Conservation (phyloP, 2,888 invertebrate genomes). For the Troilus luridus region DNA sequence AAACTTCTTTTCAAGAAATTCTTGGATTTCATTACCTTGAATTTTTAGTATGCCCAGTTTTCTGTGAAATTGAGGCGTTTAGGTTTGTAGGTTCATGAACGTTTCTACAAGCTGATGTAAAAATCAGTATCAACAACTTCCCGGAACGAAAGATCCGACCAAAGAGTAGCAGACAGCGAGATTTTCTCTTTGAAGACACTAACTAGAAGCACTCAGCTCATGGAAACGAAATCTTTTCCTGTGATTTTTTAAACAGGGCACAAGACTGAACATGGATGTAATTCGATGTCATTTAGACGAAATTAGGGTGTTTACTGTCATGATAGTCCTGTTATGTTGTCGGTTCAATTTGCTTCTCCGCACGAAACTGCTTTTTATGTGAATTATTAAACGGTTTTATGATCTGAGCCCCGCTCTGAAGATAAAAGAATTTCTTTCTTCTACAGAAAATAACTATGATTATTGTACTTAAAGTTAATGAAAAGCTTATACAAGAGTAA, state of each 20-base stretch:
- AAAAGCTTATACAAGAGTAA: neutral
- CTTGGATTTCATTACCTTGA: neutral
- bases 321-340: slow-evolving; percentile 8
- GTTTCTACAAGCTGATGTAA: neutral
- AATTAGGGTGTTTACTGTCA: slow-evolving; percentile 5
- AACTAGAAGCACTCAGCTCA: neutral
- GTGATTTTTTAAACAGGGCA: slow-evolving; percentile 31
- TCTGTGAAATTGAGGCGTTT: neutral
- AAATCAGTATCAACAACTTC: neutral
- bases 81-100: neutral
- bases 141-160: neutral
- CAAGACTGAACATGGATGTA: neutral
- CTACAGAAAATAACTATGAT: neutral
- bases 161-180: neutral
- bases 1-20: neutral
- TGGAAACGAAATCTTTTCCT: neutral
- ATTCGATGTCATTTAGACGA: neutral
- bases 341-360: neutral
- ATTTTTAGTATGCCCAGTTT: too few relatives aligned
- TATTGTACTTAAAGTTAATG: neutral
- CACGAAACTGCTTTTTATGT: slow-evolving; percentile 9
- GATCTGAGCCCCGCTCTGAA: neutral
- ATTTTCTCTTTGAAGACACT: neutral
- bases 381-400: neutral
- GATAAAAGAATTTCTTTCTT: neutral